Evolutionary conservation across 2,797 vertebrate species (phyloP), one percentile per base, ranked within the genome.

Genomic region (Hapalemur alaotrensis): DNA sequence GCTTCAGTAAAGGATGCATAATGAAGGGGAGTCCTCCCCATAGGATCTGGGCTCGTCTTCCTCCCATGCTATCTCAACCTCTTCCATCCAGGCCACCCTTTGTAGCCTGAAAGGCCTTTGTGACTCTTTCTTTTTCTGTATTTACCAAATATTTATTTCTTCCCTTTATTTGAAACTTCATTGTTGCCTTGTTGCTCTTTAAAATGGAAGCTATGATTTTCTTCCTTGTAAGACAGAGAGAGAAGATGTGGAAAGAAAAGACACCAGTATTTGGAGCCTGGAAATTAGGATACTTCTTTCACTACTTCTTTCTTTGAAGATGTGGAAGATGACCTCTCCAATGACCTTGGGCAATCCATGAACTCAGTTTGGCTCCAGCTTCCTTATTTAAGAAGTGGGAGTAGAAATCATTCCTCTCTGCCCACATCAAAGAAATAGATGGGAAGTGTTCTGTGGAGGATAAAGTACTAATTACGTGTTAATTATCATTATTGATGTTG

Each of bases 361-460:
- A 13, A 18, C 1, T 81, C 38, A 4, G 28, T 85, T 76, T 94
- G 52, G 35, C 10, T 67, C 28, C 28, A 46, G 30, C 13, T 57
- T 95, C 28, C 20, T 59, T 70, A 88, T 81, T 69, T 89, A 65
- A 86, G 85, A 90, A 80, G 76, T 1, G 11, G 20, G 25, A 11
- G 28, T 59, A 73, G 59, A 83, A 93, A 88, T 90, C 35, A 54
- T 59, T 94, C 70, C 78, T 96, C 32, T 91, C 13, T 85, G 41
- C 22, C 4, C 38, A 76, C 15, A 46, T 84, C 78, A 59, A 80
- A 90, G 35, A 93, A 87, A 91, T 43, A 52, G 35, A 38, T 75
- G 43, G 50, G 46, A 43, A 46, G 38, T 72, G 13, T 54, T 61
- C 4, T 14, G 0, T 78, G 61, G 43, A 32, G 50, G 30, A 76